These are phyloP conservation scores for Indri indri DNA, from an alignment of 2,113 vertebrate genomes.

Conservation along the genomic window DNA sequence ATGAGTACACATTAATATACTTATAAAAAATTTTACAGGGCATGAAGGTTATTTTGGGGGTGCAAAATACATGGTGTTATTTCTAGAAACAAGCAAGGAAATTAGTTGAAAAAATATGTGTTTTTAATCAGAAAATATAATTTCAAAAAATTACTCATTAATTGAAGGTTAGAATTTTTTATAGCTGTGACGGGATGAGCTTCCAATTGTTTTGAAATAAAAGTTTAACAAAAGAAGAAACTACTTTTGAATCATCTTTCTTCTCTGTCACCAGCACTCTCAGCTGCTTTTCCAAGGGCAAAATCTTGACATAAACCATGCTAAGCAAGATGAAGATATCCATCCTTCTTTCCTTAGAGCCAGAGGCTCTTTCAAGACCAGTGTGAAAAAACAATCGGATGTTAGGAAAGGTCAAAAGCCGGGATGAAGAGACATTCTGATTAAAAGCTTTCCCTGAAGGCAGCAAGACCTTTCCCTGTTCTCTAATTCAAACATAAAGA, in stretches of 20 bases:
- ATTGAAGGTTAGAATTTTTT: neutral
- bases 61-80: neutral
- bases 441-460: constrained; percentile 67
- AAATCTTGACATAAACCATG: constrained; percentile 34
- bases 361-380: constrained; percentile 21
- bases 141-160: neutral
- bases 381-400: constrained; percentile 57
- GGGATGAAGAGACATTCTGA: constrained; percentile 62
- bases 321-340: constrained; percentile 25
- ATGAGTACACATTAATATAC: neutral
- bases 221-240: constrained; percentile 45
- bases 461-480: constrained; percentile 49
- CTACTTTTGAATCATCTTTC: neutral
- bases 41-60: neutral
- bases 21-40: neutral
- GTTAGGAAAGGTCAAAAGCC: constrained; percentile 69
- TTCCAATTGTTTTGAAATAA: constrained; percentile 9
- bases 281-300: neutral
- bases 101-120: neutral
- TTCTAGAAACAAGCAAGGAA: neutral
- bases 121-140: neutral
- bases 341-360: constrained; percentile 31
- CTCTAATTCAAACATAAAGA: constrained; percentile 61
- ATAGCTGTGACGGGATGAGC: neutral
- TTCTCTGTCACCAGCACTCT: neutral